Percentiles rank a stretch among this genome's conserved stretches.
These are phyloP conservation scores for Lipophrys pholis DNA, from an alignment of 2,113 vertebrate species.

Conservation along the genomic window DNA sequence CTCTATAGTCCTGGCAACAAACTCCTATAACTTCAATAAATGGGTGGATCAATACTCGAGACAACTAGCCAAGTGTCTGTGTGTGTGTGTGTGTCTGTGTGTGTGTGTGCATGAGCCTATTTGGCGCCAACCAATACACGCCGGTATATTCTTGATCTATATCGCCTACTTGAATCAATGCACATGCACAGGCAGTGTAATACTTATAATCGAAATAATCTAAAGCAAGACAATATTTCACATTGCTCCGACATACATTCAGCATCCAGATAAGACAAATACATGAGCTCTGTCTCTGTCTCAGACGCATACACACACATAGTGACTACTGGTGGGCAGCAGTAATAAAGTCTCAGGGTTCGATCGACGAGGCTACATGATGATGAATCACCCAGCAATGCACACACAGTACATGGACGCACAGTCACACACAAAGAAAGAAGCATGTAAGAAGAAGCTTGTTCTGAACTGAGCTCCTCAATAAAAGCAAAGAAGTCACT, in stretches of 20 bases:
- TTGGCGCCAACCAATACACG: slow-evolving; percentile 27
- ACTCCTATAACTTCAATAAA: slow-evolving; percentile 87
- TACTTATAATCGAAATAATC: background rate
- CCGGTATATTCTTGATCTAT: background rate
- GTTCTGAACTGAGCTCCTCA: background rate
- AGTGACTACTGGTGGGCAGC: slow-evolving; percentile 46
- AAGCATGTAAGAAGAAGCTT: slow-evolving; percentile 6
- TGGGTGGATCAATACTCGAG: slow-evolving; percentile 86
- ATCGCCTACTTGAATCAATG: background rate
- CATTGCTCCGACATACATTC: slow-evolving; percentile 3
- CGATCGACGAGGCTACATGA: slow-evolving; percentile 44
- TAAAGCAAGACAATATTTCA: slow-evolving; percentile 1
- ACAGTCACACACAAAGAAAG: slow-evolving; percentile 22
- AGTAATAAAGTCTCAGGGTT: slow-evolving; percentile 64
- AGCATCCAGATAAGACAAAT: slow-evolving; percentile 22
- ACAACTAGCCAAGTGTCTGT: slow-evolving; percentile 79
- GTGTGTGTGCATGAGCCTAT: background rate
- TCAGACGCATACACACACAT: slow-evolving; percentile 51
- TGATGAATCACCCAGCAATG: slow-evolving; percentile 83
- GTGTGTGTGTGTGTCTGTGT: slow-evolving; percentile 21
- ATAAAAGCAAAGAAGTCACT: background rate
- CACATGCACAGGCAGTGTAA: background rate
- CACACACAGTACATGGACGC: slow-evolving; percentile 27
- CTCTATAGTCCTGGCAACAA: slow-evolving; percentile 77
- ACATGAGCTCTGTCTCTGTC: background rate